Evolutionary conservation across 2,113 vertebrate genomes (phyloP).

Genomic region (Plecturocebus donacophilus): DNA sequence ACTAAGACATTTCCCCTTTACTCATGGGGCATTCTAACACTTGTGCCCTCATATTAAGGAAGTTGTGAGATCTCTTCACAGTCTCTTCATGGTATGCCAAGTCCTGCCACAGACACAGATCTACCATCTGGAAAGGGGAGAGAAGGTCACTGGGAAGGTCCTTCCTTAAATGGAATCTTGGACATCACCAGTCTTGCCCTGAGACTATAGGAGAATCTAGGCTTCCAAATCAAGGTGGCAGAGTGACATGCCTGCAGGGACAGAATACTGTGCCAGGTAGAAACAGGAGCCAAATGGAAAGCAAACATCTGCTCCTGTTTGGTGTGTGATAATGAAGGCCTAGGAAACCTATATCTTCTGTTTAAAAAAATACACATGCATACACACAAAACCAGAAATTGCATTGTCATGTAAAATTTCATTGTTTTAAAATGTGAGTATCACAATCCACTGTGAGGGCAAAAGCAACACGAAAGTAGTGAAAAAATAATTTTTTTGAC

Average conservation of each 20-base stretch:
- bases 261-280: not conserved
- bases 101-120: not conserved
- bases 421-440: not conserved
- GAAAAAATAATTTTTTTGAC: not conserved
- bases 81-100: not conserved
- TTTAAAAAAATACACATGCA: not conserved
- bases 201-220: not conserved
- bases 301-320: not conserved
- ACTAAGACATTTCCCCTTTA: not conserved
- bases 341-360: not conserved
- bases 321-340: not conserved
- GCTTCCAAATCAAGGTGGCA: not conserved
- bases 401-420: not conserved
- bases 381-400: not conserved
- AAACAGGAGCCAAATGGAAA: not conserved
- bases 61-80: not conserved
- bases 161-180: not conserved
- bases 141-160: not conserved
- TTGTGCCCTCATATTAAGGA: not conserved
- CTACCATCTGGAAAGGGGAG: not conserved
- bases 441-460: not conserved
- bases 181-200: not conserved
- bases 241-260: not conserved
- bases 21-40: not conserved
- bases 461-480: not conserved